phyloP scores from a whole-genome alignment of 2,113 vertebrate species.

The Sebastes fasciatus region DNA sequence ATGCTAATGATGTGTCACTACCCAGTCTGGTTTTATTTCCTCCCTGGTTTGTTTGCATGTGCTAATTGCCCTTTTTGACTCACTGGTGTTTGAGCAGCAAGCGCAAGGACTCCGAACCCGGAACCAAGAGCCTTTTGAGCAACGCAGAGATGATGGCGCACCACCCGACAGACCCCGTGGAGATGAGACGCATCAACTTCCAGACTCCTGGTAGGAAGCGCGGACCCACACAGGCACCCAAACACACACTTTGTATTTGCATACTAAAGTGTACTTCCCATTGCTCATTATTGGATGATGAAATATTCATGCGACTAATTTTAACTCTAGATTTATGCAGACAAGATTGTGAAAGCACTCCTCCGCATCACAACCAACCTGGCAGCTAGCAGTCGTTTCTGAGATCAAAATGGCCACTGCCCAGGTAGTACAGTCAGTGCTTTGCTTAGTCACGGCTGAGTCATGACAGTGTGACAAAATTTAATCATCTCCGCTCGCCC shows the following conservation, averaged over 20 bases:
- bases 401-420: slow-evolving; percentile 69
- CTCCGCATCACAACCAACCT: slow-evolving; percentile 47
- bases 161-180: slow-evolving; percentile 97
- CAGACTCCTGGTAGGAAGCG: slow-evolving; percentile 92
- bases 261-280: slow-evolving; percentile 50
- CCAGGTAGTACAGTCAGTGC: slow-evolving; percentile 71
- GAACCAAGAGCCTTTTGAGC: slow-evolving; percentile 95
- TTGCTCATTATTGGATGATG: slow-evolving; percentile 52
- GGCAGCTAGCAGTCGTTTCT: slow-evolving; percentile 47
- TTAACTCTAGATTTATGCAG: slow-evolving; percentile 64
- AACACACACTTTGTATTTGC: slow-evolving; percentile 38
- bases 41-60: slow-evolving; percentile 45
- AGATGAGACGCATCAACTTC: slow-evolving; percentile 98
- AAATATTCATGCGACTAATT: slow-evolving; percentile 75
- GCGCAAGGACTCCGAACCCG: slow-evolving; percentile 95
- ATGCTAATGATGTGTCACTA: slow-evolving; percentile 51
- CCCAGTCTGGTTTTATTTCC: slow-evolving; percentile 17
- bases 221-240: slow-evolving; percentile 25
- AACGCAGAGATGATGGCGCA: slow-evolving; percentile 94
- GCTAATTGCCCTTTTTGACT: slow-evolving; percentile 66
- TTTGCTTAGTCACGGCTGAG: slow-evolving; percentile 73
- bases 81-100: slow-evolving; percentile 85
- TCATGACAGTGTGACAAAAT: slow-evolving; percentile 70
- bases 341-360: slow-evolving; percentile 56
- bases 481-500: slow-evolving; percentile 67